Evolutionary conservation across 2,797 vertebrate genomes (phyloP), one percentile per base, ranked within the genome.

Genomic region (Phyllotis vaccarum): DNA sequence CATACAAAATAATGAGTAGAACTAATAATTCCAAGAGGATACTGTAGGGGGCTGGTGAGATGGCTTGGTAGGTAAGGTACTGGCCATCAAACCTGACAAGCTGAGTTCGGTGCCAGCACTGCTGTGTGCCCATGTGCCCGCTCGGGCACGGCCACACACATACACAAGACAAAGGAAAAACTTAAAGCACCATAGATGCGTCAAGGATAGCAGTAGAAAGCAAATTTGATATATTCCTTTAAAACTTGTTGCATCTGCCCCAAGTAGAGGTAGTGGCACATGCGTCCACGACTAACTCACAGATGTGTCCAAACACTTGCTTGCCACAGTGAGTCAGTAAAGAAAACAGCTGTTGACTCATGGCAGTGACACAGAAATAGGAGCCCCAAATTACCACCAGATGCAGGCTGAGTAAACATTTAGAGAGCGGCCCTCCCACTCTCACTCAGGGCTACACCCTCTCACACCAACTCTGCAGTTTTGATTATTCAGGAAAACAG

Each of bases 301-400:
- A 91, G 60, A 89, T 74, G 52, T 14, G 40, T 91, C 86, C 79
- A 62, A 88, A 91, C 40, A 62, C 75, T 83, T 58, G 74, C 70
- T 49, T 52, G 90, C 97, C 94, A 89, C 95, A 66, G 19, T 96
- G 97, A 96, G 92, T 97, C 91, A 95, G 95, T 62, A 43, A 72
- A 91, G 92, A 89, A 87, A 72, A 86, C 19, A 60, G 89, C 10
- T 64, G 22, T 17, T 96, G 97, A 95, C 89, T 97, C 96, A 96
- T 3, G 49, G 29, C 88, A 89, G 13, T 17, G 86, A 89, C 93
- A 92, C 19, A 93, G 91, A 95, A 89, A 75, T 21, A 81, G 86
- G 90, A 89, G 66, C 72, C 56, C 85, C n/a, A 74, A 86, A 90
- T 76, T 3, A 70, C 49, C 58, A 40, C 85, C 86, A 92, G 80